Evolutionary conservation across 2,888 invertebrate genomes (phyloP), one percentile per base, ranked within the genome.

Genomic region (Matsumyia berberina): DNA sequence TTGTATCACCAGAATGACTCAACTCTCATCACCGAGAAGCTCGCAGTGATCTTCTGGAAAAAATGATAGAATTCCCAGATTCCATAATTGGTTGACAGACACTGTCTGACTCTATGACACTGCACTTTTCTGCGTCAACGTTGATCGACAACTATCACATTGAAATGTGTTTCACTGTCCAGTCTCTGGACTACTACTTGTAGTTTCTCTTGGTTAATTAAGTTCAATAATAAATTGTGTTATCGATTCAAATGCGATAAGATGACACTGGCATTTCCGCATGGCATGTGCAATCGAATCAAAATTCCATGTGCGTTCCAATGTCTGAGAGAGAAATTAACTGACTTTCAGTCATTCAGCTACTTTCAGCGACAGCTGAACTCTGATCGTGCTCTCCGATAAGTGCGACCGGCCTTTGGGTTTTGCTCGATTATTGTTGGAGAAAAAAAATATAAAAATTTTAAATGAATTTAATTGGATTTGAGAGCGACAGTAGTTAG

Each of bases 381-480:
- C 37, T 17, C 8, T 42, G 42, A 29, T 67, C 29, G 24, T 15
- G 4, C 24, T 24, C 24, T 24, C 24, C 4, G 24, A 24, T 24
- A 24, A 24, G 4, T 24, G 4, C 24, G 29, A 42, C 4, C n/a
- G 37, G 42, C 15, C 37, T 11, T 7, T n/a, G n/a, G n/a, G n/a
- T n/a, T n/a, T n/a, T n/a, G n/a, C n/a, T n/a, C n/a, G n/a, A 70
- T 49, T 17, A 58, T 37, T 53, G 49, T 53, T 64, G 55, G 11
- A 15, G 53, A 19, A 51, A 46, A 44, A 44, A 5, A 53, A 17
- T 8, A 51, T 44, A n/a, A n/a, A 17, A 37, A 29, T 51, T 46
- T 15, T n/a, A 62, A 62, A 42, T 42, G 57, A 57, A 49, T 64
- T 66, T 58, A 64, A 76, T 76, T 70, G 58, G 51, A 66, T 49